phyloP scores from a whole-genome alignment of 2,113 vertebrate species.

The Phaetusa simplex region DNA sequence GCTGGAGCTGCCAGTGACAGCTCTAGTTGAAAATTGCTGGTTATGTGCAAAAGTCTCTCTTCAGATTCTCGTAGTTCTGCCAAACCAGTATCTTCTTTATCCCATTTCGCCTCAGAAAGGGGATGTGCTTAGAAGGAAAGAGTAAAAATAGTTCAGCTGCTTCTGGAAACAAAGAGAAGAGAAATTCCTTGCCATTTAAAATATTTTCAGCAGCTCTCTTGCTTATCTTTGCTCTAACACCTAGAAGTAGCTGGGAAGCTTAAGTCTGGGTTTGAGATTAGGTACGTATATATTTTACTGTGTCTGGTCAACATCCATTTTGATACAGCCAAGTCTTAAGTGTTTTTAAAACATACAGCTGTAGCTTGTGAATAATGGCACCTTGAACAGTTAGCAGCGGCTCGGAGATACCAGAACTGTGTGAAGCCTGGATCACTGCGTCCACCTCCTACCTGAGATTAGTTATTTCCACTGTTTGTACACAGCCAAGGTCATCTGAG shows the following conservation, averaged over 20 bases:
- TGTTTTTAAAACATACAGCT: conserved; percentile 14
- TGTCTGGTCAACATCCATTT: conserved; percentile 18
- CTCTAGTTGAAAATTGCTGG: neutral
- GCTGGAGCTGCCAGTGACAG: neutral
- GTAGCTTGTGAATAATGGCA: neutral
- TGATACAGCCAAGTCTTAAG: neutral
- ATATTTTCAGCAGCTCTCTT: conserved; percentile 5
- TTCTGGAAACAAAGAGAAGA: neutral
- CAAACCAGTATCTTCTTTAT: neutral
- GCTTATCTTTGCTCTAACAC: conserved; percentile 20
- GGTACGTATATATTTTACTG: neutral
- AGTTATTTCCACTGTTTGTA: neutral
- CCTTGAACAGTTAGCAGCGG: neutral
- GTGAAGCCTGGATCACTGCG: neutral
- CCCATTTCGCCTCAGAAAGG: neutral
- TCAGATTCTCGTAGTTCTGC: neutral
- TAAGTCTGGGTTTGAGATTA: neutral
- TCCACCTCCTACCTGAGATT: neutral
- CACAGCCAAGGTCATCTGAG: neutral
- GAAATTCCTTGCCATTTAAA: neutral
- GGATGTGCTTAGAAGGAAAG: neutral
- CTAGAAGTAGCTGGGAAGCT: conserved; percentile 5
- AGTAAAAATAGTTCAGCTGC: neutral
- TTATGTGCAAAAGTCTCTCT: neutral
- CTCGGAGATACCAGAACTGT: neutral